Evolutionary conservation across 2,888 invertebrate species (phyloP).

Genomic region (Cerastoderma edule): DNA sequence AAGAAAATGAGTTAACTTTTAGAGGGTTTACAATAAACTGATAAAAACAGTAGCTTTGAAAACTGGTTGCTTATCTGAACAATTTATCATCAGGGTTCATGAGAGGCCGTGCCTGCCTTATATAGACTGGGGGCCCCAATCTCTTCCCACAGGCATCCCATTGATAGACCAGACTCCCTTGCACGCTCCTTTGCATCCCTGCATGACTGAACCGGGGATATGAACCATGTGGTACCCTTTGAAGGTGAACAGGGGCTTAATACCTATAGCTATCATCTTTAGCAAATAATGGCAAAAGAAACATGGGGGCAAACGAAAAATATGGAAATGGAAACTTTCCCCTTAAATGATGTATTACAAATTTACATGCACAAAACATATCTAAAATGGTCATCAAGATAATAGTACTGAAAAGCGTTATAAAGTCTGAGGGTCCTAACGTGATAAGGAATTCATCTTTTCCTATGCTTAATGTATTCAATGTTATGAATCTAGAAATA

Average conservation of each 20-base stretch:
- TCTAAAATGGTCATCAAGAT: too few relatives aligned
- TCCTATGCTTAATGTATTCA: too few relatives aligned
- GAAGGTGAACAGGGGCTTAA: slow-evolving; percentile 26
- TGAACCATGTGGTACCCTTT: slow-evolving; percentile 13
- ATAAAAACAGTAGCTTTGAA: slow-evolving; percentile 28
- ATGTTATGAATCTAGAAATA: too few relatives aligned
- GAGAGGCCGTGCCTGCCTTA: slow-evolving; percentile 29
- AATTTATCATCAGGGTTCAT: slow-evolving; percentile 30
- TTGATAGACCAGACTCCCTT: slow-evolving; percentile 47
- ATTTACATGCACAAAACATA: too few relatives aligned
- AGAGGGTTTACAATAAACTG: slow-evolving; percentile 27
- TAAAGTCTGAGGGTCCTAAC: too few relatives aligned
- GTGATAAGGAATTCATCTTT: too few relatives aligned
- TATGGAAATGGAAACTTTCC: too few relatives aligned
- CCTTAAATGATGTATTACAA: too few relatives aligned
- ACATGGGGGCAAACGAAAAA: too few relatives aligned
- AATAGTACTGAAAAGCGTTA: too few relatives aligned
- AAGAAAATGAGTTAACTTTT: slow-evolving; percentile 18
- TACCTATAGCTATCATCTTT: too few relatives aligned
- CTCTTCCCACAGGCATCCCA: slow-evolving; percentile 35
- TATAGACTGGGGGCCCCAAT: slow-evolving; percentile 40
- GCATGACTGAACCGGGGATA: slow-evolving; percentile 20
- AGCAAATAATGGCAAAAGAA: too few relatives aligned
- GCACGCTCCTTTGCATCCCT: slow-evolving; percentile 25
- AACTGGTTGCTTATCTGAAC: background rate